These are phyloP conservation scores for Dasysyrphus albostriatus DNA, from an alignment of 2,888 invertebrate genomes.

Conservation along the genomic window DNA sequence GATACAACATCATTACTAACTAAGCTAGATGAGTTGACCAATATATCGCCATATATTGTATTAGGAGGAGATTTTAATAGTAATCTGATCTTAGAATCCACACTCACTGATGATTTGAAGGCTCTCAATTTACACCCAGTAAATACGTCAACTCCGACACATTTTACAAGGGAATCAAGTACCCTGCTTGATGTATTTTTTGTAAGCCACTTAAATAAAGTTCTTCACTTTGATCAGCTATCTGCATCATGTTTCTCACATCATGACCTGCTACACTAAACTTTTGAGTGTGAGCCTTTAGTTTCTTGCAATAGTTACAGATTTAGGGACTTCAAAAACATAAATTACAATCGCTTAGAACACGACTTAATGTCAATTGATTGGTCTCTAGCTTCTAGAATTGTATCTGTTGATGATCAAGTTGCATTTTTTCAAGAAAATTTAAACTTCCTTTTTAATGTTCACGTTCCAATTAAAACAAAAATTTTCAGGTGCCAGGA, in stretches of 20 bases:
- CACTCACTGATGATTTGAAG: not conserved
- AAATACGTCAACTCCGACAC: not conserved
- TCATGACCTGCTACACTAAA: not conserved
- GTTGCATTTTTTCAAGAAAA: not conserved
- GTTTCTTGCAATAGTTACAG: too few species aligned
- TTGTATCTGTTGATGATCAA: not conserved
- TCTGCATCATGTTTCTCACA: not conserved
- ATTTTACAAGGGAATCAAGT: not conserved
- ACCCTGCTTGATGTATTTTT: not conserved
- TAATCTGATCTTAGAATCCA: not conserved
- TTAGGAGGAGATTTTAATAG: not conserved
- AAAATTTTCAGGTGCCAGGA: too few species aligned
- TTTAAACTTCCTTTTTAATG: not conserved
- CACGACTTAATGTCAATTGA: too few species aligned
- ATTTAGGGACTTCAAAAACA: not conserved
- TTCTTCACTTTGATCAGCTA: not conserved
- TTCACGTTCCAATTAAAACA: too few species aligned
- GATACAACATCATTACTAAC: not conserved
- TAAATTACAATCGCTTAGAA: not conserved
- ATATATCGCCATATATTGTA: constrained; percentile 2
- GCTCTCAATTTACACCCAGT: not conserved
- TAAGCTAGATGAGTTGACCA: not conserved
- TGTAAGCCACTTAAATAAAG: not conserved
- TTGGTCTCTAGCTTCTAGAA: not conserved
- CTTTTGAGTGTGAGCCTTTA: not conserved